Conservation (phyloP, 2,797 vertebrate species). For the Enteromius paludinosus region DNA sequence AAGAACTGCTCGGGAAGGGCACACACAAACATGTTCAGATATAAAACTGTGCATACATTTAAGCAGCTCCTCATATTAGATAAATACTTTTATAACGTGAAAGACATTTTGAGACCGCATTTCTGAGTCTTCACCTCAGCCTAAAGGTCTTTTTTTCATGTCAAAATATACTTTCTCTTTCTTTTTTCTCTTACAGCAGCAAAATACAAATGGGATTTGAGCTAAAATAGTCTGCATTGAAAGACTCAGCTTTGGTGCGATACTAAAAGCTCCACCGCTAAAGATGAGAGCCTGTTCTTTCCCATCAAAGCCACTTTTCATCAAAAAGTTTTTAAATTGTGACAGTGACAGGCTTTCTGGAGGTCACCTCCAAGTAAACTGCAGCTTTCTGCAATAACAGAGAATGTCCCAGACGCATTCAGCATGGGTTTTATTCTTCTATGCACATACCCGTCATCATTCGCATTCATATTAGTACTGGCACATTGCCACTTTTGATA, state of each 20-base stretch:
- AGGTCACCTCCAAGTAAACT: conserved; percentile 38
- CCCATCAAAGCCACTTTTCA: conserved; percentile 49
- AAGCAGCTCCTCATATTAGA: not conserved
- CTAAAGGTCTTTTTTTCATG: not conserved
- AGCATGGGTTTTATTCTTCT: conserved; percentile 7
- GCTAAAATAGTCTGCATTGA: not conserved
- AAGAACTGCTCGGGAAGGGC: not conserved
- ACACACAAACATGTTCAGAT: not conserved
- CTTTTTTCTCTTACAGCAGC: not conserved
- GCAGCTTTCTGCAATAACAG: not conserved
- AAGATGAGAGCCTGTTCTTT: conserved; percentile 23
- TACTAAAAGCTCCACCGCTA: not conserved
- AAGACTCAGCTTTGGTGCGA: not conserved
- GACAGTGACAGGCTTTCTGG: conserved; percentile 15
- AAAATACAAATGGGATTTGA: not conserved
- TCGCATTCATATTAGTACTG: conserved; percentile 23
- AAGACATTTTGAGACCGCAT: not conserved
- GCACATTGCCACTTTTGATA: conserved; percentile 47
- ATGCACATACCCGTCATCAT: conserved; percentile 40
- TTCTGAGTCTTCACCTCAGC: not conserved
- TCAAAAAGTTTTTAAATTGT: conserved; percentile 39
- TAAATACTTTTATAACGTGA: not conserved
- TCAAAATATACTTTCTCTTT: not conserved
- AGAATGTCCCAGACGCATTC: conserved; percentile 26
- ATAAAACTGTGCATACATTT: not conserved